These are phyloP conservation scores for Denticeps clupeoides DNA, from an alignment of 2,797 vertebrate genomes.

Conservation along the genomic window DNA sequence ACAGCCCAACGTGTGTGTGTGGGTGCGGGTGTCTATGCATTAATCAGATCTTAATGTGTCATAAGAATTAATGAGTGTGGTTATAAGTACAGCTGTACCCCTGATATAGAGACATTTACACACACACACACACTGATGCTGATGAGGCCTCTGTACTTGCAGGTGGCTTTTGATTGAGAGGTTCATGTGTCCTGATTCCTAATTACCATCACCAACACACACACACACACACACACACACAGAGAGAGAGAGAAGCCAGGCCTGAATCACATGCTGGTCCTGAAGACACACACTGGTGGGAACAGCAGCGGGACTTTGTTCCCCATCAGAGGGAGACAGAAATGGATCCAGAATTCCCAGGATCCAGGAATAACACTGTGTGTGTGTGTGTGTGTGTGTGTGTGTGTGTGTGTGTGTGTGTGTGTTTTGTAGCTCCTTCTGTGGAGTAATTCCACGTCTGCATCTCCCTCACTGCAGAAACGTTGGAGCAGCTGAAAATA, in stretches of 20 bases:
- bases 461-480: too few relatives aligned
- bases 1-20: constrained; percentile 19
- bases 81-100: constrained; percentile 52
- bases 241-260: not conserved
- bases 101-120: constrained; percentile 13
- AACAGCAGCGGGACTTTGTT: too few relatives aligned
- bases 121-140: not conserved
- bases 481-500: too few relatives aligned
- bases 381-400: not conserved
- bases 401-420: not conserved
- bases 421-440: not conserved
- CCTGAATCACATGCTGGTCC: not conserved
- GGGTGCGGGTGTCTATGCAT: constrained; percentile 24
- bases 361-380: not conserved
- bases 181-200: constrained; percentile 42
- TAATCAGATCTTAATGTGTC: constrained; percentile 40
- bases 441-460: too few relatives aligned
- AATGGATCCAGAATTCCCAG: too few relatives aligned
- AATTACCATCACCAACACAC: constrained; percentile 50
- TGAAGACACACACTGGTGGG: constrained; percentile 3
- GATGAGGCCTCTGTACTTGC: not conserved
- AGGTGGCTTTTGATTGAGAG: constrained; percentile 23
- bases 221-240: constrained; percentile 30
- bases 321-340: too few relatives aligned
- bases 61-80: constrained; percentile 47